Conservation (phyloP, 2,113 vertebrate genomes). For the Aythya baeri region DNA sequence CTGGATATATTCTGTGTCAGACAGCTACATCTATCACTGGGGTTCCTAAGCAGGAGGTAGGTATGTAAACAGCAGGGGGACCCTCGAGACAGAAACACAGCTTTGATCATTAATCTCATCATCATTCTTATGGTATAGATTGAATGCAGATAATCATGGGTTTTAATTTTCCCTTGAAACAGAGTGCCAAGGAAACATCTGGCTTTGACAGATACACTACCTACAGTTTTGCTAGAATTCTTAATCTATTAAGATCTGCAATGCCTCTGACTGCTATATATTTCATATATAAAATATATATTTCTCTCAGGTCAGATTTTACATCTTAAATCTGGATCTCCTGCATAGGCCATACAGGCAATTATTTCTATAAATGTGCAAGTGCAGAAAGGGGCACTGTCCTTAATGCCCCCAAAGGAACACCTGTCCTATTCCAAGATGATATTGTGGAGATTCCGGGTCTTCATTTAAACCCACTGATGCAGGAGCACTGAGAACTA, state of each 20-base stretch:
- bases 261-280: neutral
- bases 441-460: neutral
- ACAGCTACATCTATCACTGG: neutral
- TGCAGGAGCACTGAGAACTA: neutral
- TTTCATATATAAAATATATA: neutral
- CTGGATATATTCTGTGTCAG: neutral
- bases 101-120: slow-evolving; percentile 24
- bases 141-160: neutral
- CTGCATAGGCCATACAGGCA: neutral
- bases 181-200: neutral
- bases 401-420: neutral
- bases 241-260: neutral
- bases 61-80: neutral
- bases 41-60: neutral
- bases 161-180: slow-evolving; percentile 11
- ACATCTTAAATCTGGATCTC: neutral
- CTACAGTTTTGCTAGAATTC: neutral
- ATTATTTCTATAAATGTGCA: neutral
- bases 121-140: slow-evolving; percentile 7
- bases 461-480: neutral
- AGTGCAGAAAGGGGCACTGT: neutral
- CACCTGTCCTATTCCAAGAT: neutral
- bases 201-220: neutral
- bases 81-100: neutral
- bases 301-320: neutral